Percentiles rank a stretch among this genome's conserved stretches.
phyloP scores from a whole-genome alignment of 2,888 invertebrate genomes.

The Bembecia ichneumoniformis region DNA sequence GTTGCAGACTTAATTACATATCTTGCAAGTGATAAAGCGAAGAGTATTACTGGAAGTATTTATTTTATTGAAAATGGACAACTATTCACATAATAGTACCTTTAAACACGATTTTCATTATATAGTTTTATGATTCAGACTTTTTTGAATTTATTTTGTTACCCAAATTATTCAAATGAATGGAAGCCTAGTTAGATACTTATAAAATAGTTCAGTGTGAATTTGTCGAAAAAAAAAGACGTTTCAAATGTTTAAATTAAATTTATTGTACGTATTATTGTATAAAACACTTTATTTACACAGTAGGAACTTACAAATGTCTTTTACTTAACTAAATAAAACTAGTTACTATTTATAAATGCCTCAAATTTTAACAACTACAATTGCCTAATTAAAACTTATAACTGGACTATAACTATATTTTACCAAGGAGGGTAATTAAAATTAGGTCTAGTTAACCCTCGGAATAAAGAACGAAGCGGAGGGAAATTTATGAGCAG shows the following conservation, averaged over 20 bases:
- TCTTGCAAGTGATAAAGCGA: conserved; percentile 76
- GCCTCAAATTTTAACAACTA: neutral
- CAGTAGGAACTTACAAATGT: conserved; percentile 8
- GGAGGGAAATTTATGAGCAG: too few relatives aligned
- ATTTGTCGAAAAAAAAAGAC: too few relatives aligned
- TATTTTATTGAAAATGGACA: conserved; percentile 9
- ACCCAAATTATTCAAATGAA: too few relatives aligned
- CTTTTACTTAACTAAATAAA: conserved; percentile 5
- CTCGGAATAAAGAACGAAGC: too few relatives aligned
- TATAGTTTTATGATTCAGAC: neutral
- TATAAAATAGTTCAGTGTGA: too few relatives aligned
- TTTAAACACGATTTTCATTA: neutral
- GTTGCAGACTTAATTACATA: conserved; percentile 86
- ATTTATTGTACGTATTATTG: too few relatives aligned
- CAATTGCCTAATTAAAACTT: neutral
- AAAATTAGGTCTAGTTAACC: too few relatives aligned
- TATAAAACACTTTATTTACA: conserved; percentile 7
- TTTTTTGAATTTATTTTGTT: too few relatives aligned
- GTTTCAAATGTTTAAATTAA: too few relatives aligned
- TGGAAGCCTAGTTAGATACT: too few relatives aligned
- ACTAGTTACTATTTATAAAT: neutral
- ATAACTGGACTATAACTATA: neutral
- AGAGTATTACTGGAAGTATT: conserved; percentile 8
- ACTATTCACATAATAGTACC: conserved; percentile 1
- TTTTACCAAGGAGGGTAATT: too few relatives aligned